Base-by-base conservation (phyloP, 2,888 invertebrate genomes). In the Amblyjoppa fuscipennis region DNA sequence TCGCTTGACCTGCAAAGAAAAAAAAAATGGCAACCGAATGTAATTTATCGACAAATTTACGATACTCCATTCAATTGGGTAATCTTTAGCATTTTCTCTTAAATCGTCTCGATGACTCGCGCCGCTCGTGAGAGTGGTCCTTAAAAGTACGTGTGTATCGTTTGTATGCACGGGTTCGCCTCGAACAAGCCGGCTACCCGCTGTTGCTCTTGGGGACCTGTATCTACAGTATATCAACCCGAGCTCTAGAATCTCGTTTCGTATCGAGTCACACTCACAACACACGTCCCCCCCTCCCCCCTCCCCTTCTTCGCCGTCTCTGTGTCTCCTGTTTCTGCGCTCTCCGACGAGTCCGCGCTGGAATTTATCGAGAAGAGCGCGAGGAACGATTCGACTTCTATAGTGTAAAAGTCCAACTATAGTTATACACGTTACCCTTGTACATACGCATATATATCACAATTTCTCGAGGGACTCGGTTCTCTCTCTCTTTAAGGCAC, bases 331-430 rank as follows among this genome's bases (percentile, higher is more conserved):
- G 61, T 34, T 34, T 25, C 61, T 49, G 45, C 45, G 59, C 53
- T 76, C 66, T 71, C 53, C 64, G 78, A 81, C 84, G 75, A 85
- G 70, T 85, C 78, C 56, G 53, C 70, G 74, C 70, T 78, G 81
- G 78, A 85, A 81, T 81, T 85, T 75, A 81, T 81, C 81, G 84
- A 53, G 74, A 70, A 68, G 84, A 66, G 73, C 73, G 56, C 73
- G 76, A 81, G 74, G 74, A 78, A 74, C 81, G 81, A 28, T 77
- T 81, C 73, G 80, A 59, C 56, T 59, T 59, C 13, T 51, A 6
- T 9, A 20, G 7, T 64, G 31, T 45, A 59, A 34, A 61, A 34
- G 20, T 71, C 61, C 20, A 70, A 38, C 41, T 74, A 70, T 56
- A 70, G n/a, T 7, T 70, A 70, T 51, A 70, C 20, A 59, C 78